phyloP scores from a whole-genome alignment of 2,113 vertebrate genomes.

The Apeltes quadracus region DNA sequence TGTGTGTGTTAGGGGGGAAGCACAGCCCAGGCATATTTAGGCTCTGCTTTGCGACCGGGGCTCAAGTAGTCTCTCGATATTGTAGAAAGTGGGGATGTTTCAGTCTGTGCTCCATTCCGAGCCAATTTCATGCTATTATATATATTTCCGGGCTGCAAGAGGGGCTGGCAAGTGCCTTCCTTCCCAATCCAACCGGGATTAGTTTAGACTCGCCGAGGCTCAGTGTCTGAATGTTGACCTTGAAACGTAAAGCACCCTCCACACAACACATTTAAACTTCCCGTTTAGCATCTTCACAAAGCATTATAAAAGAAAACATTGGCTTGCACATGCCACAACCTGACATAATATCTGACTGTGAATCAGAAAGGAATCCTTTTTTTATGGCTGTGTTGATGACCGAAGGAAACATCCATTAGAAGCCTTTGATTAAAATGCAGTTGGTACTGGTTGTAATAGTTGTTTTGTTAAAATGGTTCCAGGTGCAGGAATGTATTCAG shows the following conservation, averaged over 20 bases:
- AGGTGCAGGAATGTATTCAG: conserved; percentile 1
- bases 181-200: conserved; percentile 12
- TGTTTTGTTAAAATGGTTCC: not conserved
- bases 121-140: conserved; percentile 13
- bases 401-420: not conserved
- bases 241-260: conserved; percentile 19
- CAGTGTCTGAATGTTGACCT: conserved; percentile 18
- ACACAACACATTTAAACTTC: conserved; percentile 8
- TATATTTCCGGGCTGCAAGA: conserved; percentile 13
- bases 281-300: conserved; percentile 21
- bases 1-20: not conserved
- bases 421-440: conserved; percentile 29
- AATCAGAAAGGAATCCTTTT: too few relatives aligned
- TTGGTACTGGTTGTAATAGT: not conserved
- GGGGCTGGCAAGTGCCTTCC: not conserved
- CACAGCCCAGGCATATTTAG: conserved; percentile 3
- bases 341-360: conserved; percentile 2
- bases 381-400: not conserved
- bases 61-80: conserved; percentile 25
- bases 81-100: conserved; percentile 19
- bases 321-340: not conserved
- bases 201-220: not conserved
- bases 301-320: conserved; percentile 5
- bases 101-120: conserved; percentile 15
- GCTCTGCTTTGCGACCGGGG: conserved; percentile 4